Evolutionary conservation across 2,113 vertebrate genomes (phyloP).

Genomic region (Sus scrofa): DNA sequence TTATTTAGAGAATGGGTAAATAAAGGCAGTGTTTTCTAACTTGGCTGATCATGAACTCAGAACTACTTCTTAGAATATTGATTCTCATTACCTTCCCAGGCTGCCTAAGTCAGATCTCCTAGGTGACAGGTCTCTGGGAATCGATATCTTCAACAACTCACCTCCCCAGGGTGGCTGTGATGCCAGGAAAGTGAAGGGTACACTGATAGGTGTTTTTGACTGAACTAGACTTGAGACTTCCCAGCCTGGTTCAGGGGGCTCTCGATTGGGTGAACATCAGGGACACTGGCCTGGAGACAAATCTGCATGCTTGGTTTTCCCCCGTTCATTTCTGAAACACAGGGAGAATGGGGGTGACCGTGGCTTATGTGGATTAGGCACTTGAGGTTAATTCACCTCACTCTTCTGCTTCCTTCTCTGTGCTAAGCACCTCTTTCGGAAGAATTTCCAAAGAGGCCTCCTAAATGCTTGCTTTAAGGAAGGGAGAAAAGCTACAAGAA

Average conservation of each 20-base stretch:
- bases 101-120: background rate
- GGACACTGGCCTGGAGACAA: background rate
- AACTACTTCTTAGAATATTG: background rate
- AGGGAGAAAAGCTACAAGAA: slow-evolving; percentile 77
- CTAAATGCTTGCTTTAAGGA: slow-evolving; percentile 64
- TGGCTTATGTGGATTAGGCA: background rate
- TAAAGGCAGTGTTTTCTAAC: background rate
- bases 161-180: too few relatives aligned
- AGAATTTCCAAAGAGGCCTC: slow-evolving; percentile 58
- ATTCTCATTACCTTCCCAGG: background rate
- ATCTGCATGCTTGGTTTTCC: background rate
- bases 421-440: slow-evolving; percentile 33
- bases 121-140: background rate
- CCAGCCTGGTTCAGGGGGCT: background rate
- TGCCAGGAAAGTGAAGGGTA: background rate
- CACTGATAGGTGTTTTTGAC: background rate
- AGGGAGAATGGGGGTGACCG: background rate
- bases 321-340: background rate
- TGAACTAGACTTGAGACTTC: background rate
- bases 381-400: background rate
- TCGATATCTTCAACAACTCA: background rate
- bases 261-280: too few relatives aligned
- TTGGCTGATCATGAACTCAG: background rate
- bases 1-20: background rate
- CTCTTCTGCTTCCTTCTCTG: background rate